Base-by-base conservation (phyloP, 2,113 vertebrate species). In the Psittacula cyanocephala region DNA sequence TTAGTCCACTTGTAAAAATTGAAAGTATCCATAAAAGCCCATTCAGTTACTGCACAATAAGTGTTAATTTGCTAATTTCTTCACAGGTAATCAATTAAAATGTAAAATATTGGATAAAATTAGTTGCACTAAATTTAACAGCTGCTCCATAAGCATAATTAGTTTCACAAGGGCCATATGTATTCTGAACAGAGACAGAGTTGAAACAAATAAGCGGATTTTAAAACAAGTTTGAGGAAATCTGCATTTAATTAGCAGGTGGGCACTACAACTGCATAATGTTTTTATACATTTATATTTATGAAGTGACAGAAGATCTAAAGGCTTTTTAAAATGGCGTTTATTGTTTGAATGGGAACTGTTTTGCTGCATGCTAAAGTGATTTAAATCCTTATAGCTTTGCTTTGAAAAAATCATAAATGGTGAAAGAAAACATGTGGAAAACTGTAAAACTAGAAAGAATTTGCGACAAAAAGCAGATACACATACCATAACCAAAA, bases 201-300 rank as follows among this genome's bases (percentile, higher is more conserved):
- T 98, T 98, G 97, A 98, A 98, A 99, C 98, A 98, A 98, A 98
- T 97, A 98, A 98, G 97, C 97, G 97, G 97, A 98, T 98, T 98
- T 98, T 98, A 98, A 98, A 98, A 98, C 98, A 99, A 98, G 98
- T 98, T 98, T 95, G 97, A 97, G 97, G 97, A 98, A 98, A 99
- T 98, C 98, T 99, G 99, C 98, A 98, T 99, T 98, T 99, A 99
- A 99, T 99, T 99, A 99, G 99, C 99, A 99, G 99, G 99, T 99
- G 99, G 99, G 99, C 98, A 98, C 98, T 98, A 98, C 98, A 98
- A 98, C 98, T 98, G 98, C 98, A 98, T 98, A 98, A 98, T 98
- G 98, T 98, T 98, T 99, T 99, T 99, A 99, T 99, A 98, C 98
- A 98, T 98, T 98, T 98, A 98, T 99, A 99, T 99, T 99, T 99